Conservation (phyloP, 2,888 invertebrate genomes). For the Drosophila demipolita region DNA sequence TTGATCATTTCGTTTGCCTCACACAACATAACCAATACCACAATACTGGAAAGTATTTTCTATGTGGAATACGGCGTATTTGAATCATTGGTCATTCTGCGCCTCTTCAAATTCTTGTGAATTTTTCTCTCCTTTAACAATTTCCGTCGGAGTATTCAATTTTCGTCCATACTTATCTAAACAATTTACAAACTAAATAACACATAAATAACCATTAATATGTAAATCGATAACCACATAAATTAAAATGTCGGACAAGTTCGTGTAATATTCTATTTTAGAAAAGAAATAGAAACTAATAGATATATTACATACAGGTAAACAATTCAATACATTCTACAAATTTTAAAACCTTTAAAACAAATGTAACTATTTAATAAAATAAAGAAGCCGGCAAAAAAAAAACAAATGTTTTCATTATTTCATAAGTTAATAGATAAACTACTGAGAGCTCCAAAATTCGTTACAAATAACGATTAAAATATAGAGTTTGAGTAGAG, state of each 20-base stretch:
- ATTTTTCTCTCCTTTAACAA: neutral
- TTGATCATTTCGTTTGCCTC: neutral
- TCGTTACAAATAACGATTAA: neutral
- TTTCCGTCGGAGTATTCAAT: conserved; percentile 14
- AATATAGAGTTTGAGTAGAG: neutral
- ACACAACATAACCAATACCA: neutral
- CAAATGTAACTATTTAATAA: conserved; percentile 34
- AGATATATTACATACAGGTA: conserved; percentile 14
- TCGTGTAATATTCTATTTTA: conserved; percentile 24
- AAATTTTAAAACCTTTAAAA: conserved; percentile 40
- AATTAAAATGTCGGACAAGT: conserved; percentile 39
- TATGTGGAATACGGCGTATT: neutral
- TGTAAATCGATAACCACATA: conserved; percentile 27
- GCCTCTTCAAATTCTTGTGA: neutral
- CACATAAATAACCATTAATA: conserved; percentile 50
- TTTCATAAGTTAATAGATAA: neutral
- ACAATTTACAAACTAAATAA: conserved; percentile 31
- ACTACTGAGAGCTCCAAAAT: neutral
- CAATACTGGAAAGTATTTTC: conserved; percentile 10
- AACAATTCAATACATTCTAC: conserved; percentile 31
- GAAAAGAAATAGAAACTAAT: conserved; percentile 9
- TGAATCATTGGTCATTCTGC: conserved; percentile 7
- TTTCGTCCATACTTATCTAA: conserved; percentile 10
- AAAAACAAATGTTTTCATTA: neutral
- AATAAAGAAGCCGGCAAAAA: conserved; percentile 58